Evolutionary conservation across 2,888 invertebrate species (phyloP).

Genomic region (Brachynemurus nebulosus): DNA sequence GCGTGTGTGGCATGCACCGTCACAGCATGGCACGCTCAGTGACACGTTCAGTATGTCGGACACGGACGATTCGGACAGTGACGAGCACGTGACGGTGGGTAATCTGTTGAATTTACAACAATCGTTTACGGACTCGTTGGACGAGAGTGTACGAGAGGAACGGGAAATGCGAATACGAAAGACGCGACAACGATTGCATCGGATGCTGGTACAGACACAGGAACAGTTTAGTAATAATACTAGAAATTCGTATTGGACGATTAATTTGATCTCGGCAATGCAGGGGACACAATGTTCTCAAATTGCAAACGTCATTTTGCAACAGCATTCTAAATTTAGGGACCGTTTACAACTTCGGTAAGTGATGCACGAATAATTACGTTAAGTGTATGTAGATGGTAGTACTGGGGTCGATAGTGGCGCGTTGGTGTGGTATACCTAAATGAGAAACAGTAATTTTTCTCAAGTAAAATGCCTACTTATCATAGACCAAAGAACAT

Average conservation of each 20-base stretch:
- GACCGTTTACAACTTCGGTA: constrained; percentile 4
- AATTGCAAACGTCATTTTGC: neutral
- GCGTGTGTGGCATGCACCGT: constrained; percentile 4
- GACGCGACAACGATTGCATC: neutral
- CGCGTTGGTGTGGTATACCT: too few species aligned
- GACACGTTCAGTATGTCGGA: constrained; percentile 4
- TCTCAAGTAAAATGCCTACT: too few species aligned
- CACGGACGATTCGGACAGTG: constrained; percentile 5
- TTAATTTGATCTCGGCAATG: neutral
- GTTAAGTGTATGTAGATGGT: neutral
- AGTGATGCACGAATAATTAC: neutral
- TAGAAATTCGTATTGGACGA: neutral
- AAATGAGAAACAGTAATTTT: too few species aligned
- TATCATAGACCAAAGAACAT: too few species aligned
- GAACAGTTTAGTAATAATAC: neutral
- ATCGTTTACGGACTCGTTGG: neutral
- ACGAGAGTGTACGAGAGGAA: neutral
- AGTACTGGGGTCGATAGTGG: too few species aligned
- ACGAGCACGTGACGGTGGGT: neutral
- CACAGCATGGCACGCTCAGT: neutral
- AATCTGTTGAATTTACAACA: neutral
- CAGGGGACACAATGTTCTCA: neutral
- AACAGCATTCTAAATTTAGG: constrained; percentile 2
- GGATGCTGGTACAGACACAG: neutral
- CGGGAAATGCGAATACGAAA: neutral